phyloP scores from a whole-genome alignment of 2,113 vertebrate species.

The Eudyptes chrysolophus region DNA sequence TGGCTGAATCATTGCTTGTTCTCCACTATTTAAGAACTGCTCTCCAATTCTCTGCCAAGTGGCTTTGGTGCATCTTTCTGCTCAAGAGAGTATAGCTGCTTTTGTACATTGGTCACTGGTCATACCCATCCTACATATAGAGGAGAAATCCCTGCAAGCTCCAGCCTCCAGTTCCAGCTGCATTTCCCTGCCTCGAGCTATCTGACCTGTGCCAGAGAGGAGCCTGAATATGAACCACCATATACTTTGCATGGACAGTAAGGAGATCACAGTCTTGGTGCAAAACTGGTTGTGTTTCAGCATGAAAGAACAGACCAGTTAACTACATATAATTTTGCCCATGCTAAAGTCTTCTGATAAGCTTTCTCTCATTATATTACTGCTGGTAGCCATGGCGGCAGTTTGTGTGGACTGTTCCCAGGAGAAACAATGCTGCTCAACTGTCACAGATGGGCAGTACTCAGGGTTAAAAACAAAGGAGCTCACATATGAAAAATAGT shows the following conservation, averaged over 20 bases:
- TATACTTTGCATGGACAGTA: neutral
- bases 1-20: neutral
- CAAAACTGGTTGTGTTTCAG: neutral
- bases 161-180: neutral
- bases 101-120: neutral
- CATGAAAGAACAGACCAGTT: neutral
- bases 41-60: neutral
- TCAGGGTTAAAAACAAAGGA: neutral
- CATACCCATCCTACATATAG: neutral
- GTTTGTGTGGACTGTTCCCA: neutral
- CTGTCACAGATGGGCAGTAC: neutral
- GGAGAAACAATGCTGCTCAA: neutral
- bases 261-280: neutral
- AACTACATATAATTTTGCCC: neutral
- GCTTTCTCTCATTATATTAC: neutral
- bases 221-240: neutral
- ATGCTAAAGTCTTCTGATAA: neutral
- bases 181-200: neutral
- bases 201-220: neutral
- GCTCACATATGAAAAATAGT: neutral
- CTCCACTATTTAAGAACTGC: neutral
- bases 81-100: neutral
- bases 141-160: neutral
- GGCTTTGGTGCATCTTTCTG: neutral
- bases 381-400: neutral